Conservation (phyloP, 2,113 vertebrate species). For the Damaliscus lunatus region DNA sequence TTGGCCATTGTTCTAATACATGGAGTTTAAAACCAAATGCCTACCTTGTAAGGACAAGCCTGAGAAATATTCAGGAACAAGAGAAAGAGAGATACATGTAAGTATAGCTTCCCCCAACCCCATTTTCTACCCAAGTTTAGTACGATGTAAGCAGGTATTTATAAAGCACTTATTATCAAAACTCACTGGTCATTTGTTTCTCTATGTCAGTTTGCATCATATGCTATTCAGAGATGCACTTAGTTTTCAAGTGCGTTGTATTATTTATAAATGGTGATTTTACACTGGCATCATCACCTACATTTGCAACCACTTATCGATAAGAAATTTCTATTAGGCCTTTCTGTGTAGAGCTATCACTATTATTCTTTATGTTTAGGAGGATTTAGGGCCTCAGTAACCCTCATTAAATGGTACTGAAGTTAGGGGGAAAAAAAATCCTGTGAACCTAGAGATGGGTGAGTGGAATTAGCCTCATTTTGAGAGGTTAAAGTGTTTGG, state of each 20-base stretch:
- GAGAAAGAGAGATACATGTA: neutral
- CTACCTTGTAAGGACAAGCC: neutral
- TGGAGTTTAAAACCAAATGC: neutral
- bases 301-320: neutral
- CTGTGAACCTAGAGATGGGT: neutral
- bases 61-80: neutral
- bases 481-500: neutral
- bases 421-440: neutral
- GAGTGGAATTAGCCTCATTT: neutral
- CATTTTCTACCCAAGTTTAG: neutral
- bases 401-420: neutral
- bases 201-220: neutral
- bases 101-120: neutral
- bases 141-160: neutral
- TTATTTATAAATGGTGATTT: conserved; percentile 47
- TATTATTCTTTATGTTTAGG: neutral
- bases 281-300: neutral
- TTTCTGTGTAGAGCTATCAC: neutral
- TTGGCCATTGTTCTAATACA: neutral
- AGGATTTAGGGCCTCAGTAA: neutral
- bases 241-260: neutral
- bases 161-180: neutral
- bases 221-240: neutral
- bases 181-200: neutral
- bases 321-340: neutral